Base-by-base conservation (phyloP, 2,888 invertebrate species). In the Heliconius sara region DNA sequence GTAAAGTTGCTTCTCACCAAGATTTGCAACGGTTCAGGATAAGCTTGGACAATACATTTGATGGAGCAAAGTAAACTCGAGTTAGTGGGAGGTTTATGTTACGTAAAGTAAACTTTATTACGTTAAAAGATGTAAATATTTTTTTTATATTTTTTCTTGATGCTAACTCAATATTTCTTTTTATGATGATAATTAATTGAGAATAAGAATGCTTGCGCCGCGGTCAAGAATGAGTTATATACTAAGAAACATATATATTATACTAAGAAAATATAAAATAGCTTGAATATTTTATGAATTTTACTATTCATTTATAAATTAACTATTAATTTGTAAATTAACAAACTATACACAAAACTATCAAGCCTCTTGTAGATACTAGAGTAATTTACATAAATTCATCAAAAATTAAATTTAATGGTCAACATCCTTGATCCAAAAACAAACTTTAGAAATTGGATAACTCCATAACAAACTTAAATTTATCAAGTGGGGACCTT, bases 361-460 rank as follows among this genome's bases (percentile, higher is more conserved):
- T 16, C n/a, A 43, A 70, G 43, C 70, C 34, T n/a, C 16, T 25
- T 34, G 3, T 72, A 34, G 30, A 60, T 10, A 34, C 57, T 39
- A 39, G 43, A 70, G n/a, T 73, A 39, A 72, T 76, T 65, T 47
- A 68, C 60, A 76, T 71, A 60, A 75, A 65, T 67, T 73, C 57
- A 76, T 78, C 66, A 77, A 52, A 72, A 78, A 79, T 79, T 79
- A 34, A 77, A 79, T 79, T 81, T 76, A 65, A 27, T 75, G 72
- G 76, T 63, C 74, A 74, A 30, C 79, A 71, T 70, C 79, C 79
- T 79, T 75, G 73, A 70, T 71, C 74, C 74, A 57, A 77, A 79
- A 76, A 70, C 80, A 79, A 79, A 79, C 74, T 81, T 79, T 70
- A 30, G 65, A 79, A 79, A 79, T 79, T 73, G 72, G 76, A 78